Evolutionary conservation across 2,888 invertebrate species (phyloP).

Genomic region (Coenonympha arcania): DNA sequence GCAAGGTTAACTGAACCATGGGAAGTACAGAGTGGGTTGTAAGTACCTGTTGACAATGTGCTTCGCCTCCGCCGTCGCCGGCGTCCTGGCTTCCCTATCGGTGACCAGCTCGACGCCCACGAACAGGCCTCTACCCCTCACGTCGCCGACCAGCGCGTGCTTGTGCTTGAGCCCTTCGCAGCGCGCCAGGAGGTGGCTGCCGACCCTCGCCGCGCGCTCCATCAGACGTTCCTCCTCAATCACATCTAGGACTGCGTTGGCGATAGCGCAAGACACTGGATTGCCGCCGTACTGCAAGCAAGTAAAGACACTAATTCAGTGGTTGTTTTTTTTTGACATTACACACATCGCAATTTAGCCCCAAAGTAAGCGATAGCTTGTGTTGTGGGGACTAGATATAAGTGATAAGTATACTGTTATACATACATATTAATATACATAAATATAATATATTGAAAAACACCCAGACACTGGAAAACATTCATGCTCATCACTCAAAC

Average conservation of each 20-base stretch:
- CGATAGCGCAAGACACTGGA: conserved; percentile 98
- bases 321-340: too few relatives aligned
- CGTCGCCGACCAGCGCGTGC: conserved; percentile 88
- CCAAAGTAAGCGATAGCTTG: too few relatives aligned
- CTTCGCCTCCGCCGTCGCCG: conserved; percentile 87
- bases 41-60: conserved; percentile 79
- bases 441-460: too few relatives aligned
- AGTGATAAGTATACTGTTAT: too few relatives aligned
- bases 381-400: too few relatives aligned
- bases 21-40: too few relatives aligned
- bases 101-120: conserved; percentile 95
- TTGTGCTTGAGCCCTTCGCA: conserved; percentile 80
- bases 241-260: conserved; percentile 93
- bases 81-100: conserved; percentile 81
- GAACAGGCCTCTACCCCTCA: conserved; percentile 93
- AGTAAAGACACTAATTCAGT: too few relatives aligned
- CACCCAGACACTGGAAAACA: too few relatives aligned
- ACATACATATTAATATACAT: too few relatives aligned
- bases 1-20: too few relatives aligned
- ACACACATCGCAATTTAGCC: too few relatives aligned
- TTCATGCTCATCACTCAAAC: too few relatives aligned
- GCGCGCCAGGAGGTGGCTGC: conserved; percentile 82
- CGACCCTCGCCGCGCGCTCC: conserved; percentile 87
- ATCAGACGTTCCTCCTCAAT: conserved; percentile 90
- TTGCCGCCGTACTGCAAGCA: conserved; percentile 93